Conservation (phyloP, 2,888 invertebrate genomes). For the Acanthosepion esculentum region DNA sequence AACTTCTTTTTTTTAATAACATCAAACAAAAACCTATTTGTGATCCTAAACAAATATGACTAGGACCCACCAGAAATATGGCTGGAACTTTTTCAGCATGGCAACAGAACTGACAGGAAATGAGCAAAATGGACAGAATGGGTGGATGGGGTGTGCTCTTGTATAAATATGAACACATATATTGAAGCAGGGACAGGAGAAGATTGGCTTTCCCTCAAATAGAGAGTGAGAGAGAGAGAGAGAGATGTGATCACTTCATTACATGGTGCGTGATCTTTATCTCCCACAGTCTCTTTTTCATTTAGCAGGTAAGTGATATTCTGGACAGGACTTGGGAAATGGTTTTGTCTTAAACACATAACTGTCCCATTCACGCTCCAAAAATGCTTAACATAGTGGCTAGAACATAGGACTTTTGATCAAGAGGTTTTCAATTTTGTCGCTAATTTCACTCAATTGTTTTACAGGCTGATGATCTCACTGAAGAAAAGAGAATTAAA, state of each 20-base stretch:
- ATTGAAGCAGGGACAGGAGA: neutral
- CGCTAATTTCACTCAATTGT: no score
- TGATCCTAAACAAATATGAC: neutral
- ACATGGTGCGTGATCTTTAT: neutral
- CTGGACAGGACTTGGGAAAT: neutral
- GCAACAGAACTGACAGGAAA: neutral
- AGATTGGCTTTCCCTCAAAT: neutral
- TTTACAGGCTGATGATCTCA: no score
- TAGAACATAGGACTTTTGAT: neutral
- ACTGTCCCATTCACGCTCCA: neutral
- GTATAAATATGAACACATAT: conserved; percentile 33
- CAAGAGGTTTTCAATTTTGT: neutral
- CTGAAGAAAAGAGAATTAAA: no score
- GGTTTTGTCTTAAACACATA: neutral
- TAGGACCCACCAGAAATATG: neutral
- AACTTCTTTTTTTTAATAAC: neutral
- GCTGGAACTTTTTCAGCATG: no score
- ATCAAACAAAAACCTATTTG: neutral
- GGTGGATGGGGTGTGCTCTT: neutral
- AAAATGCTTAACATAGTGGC: neutral
- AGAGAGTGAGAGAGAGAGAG: neutral
- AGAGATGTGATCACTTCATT: neutral
- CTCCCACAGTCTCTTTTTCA: neutral
- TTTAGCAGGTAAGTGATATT: neutral
- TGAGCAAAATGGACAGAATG: neutral